These are phyloP conservation scores for Melanchra persicariae DNA, from an alignment of 2,888 invertebrate genomes.

Conservation along the genomic window DNA sequence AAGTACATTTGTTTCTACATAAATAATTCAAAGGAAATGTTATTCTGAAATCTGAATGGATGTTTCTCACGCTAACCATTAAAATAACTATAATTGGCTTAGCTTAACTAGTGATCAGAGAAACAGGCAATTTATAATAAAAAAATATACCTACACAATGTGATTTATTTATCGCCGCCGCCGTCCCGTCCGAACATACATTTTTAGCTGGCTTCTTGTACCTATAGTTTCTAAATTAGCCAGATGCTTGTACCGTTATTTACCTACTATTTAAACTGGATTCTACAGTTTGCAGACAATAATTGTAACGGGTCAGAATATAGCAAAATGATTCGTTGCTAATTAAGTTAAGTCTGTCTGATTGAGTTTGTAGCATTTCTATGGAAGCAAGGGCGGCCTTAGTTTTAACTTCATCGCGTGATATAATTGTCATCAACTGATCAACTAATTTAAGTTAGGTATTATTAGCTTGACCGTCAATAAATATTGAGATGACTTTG, in stretches of 20 bases:
- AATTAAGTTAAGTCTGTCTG: neutral
- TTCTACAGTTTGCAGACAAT: neutral
- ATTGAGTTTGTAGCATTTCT: neutral
- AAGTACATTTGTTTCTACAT: constrained; percentile 7
- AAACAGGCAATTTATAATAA: too few species aligned
- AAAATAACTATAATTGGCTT: neutral
- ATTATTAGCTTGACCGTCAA: neutral
- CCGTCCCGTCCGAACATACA: too few species aligned
- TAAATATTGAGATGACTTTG: neutral
- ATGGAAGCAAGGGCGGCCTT: neutral
- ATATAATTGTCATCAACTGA: neutral
- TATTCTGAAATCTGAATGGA: neutral
- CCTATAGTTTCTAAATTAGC: neutral
- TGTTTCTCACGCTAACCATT: constrained; percentile 21
- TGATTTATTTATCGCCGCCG: too few species aligned
- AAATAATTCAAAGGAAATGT: constrained; percentile 8
- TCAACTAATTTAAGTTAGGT: too few species aligned
- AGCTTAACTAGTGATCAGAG: neutral
- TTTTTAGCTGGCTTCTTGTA: neutral
- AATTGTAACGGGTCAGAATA: neutral
- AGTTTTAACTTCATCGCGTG: constrained; percentile 17
- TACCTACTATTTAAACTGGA: neutral
- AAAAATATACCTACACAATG: too few species aligned
- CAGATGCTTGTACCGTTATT: neutral
- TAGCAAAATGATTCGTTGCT: neutral